Conservation (phyloP, 2,888 invertebrate genomes). For the Heliconius ethilla region DNA sequence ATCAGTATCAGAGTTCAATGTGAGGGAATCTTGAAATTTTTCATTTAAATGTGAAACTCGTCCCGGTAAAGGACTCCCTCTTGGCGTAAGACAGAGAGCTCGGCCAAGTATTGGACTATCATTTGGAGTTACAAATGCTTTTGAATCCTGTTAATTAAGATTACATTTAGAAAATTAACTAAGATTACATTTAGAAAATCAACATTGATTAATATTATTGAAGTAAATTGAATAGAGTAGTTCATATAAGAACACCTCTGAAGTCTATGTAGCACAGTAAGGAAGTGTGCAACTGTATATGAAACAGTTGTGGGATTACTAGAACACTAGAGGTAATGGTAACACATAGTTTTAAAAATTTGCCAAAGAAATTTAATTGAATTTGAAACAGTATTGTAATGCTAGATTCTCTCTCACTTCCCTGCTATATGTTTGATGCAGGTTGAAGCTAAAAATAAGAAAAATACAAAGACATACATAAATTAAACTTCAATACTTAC, state of each 20-base stretch:
- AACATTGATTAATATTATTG: neutral
- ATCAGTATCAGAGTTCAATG: conserved; percentile 85
- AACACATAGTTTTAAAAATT: neutral
- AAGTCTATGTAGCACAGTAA: neutral
- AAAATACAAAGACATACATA: neutral
- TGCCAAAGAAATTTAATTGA: too few relatives aligned
- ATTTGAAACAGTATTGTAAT: too few relatives aligned
- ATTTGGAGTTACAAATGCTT: conserved; percentile 67
- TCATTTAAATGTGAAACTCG: conserved; percentile 76
- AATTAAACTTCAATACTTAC: conserved; percentile 62
- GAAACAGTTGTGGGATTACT: neutral
- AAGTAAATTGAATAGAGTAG: neutral
- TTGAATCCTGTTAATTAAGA: conserved; percentile 59
- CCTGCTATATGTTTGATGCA: too few relatives aligned
- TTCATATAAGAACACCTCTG: neutral
- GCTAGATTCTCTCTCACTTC: too few relatives aligned
- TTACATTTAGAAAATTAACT: neutral
- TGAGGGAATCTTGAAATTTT: conserved; percentile 84
- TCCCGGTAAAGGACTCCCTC: conserved; percentile 76
- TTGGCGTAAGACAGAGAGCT: conserved; percentile 75
- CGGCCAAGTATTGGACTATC: conserved; percentile 75
- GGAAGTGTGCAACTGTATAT: neutral
- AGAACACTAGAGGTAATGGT: neutral
- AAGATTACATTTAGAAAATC: conserved; percentile 2
- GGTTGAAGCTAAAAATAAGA: neutral